Base-by-base conservation (phyloP, 2,113 vertebrate genomes). In the Larimichthys polyactis region DNA sequence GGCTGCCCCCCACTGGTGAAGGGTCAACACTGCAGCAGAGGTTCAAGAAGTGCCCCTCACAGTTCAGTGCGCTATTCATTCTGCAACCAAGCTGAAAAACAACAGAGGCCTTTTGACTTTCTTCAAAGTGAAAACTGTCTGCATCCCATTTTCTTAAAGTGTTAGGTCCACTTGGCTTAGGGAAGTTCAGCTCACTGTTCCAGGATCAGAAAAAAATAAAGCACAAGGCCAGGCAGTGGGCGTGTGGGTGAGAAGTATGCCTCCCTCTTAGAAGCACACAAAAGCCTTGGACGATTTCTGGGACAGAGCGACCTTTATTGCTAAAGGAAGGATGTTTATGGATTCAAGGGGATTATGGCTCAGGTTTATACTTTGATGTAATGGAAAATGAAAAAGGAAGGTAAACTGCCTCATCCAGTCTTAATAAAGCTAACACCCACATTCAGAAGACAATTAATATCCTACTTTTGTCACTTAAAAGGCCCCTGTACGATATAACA, bases 1-100 rank as follows among this genome's bases (percentile, higher is more conserved):
- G 90, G 66, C 91, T 87, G 92, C 95, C 94, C 91, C 91, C 95
- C 90, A 91, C 89, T 95, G 95, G 94, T 32, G 54, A 90, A 60
- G 88, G 93, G 91, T 94, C 92, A 94, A 63, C 27, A 95, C 83
- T 95, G 89, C 94, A 94, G 84, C 20, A 22, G 76, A 80, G 62
- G 91, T 89, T 93, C 79, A 89, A 72, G 60, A 88, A 83, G 49
- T 76, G 79, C 79, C 88, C 72, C 90, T 89, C 84, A 92, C 89
- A 90, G 84, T 84, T 93, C 89, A 90, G 69, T 90, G 89, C 91
- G 83, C 89, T 89, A 91, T 93, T 93, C 86, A 93, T 90, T 84
- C 76, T 70, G 83, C 81, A 83, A 71, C 84, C 77, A 72, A 76
- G 87, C 84, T 78, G 48, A 86, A 86, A 86, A 78, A 80, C 70